Percentiles rank a stretch among this genome's conserved stretches.
Evolutionary conservation across 2,888 invertebrate species (phyloP).

Genomic region (Lomographa bimaculata): DNA sequence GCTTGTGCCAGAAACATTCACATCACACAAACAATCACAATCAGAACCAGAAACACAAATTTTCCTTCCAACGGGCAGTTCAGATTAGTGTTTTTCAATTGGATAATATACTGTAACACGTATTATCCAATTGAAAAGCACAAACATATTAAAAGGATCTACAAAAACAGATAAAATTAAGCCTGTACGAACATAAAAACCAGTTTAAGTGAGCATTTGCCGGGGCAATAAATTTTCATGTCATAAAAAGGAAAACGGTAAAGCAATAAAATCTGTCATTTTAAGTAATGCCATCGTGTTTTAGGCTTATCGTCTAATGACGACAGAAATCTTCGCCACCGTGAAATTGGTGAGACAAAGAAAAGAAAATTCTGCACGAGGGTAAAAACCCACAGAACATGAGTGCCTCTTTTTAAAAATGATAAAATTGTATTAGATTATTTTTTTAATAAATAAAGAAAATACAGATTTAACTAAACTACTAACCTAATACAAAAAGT

Average conservation of each 20-base stretch:
- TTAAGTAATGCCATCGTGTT: conserved; percentile 62
- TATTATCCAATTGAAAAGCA: not conserved
- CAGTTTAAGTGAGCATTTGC: conserved; percentile 42
- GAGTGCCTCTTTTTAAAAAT: too few species aligned
- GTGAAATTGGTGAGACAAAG: conserved; percentile 50
- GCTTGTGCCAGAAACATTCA: too few species aligned
- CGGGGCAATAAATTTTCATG: conserved; percentile 57
- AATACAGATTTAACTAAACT: too few species aligned
- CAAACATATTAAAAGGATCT: conserved; percentile 1
- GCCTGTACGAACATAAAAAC: conserved; percentile 15
- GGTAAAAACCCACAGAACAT: not conserved
- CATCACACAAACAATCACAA: too few species aligned
- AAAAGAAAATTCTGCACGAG: conserved; percentile 16
- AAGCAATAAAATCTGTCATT: conserved; percentile 70
- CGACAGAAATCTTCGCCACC: conserved; percentile 49
- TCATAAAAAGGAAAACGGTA: conserved; percentile 64
- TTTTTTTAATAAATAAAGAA: too few species aligned
- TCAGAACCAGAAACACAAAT: too few species aligned
- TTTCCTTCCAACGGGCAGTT: too few species aligned
- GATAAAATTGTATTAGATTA: too few species aligned
- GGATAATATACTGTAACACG: too few species aligned
- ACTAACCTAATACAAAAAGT: too few species aligned
- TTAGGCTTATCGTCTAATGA: conserved; percentile 61
- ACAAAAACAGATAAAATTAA: conserved; percentile 9
- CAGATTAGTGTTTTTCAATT: too few species aligned